Percentiles rank a stretch among this genome's conserved stretches.
Evolutionary conservation across 2,113 vertebrate genomes (phyloP).

Genomic region (Blennius ocellaris): DNA sequence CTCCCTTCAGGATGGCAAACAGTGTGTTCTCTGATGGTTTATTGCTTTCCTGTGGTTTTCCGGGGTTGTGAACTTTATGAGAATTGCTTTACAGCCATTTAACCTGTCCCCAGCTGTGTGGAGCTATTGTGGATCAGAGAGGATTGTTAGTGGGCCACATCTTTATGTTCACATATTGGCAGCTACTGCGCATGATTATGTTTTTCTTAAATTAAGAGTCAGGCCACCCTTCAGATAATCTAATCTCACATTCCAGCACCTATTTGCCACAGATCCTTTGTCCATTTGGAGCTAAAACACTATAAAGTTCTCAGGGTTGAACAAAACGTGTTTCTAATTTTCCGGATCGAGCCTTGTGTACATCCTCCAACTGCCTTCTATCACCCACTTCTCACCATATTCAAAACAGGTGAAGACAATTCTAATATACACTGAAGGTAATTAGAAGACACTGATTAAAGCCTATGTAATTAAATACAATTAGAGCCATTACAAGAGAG

Average conservation of each 20-base stretch:
- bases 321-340: no score
- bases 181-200: conserved; percentile 20
- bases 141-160: conserved; percentile 30
- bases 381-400: no score
- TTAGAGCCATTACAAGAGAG: neutral
- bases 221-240: conserved; percentile 30
- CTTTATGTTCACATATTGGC: conserved; percentile 39
- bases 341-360: no score
- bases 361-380: no score
- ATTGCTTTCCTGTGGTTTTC: conserved; percentile 66
- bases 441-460: neutral
- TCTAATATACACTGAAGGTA: no score
- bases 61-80: conserved; percentile 72
- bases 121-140: conserved; percentile 42
- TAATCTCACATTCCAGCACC: conserved; percentile 35
- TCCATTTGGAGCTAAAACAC: neutral
- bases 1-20: conserved; percentile 46
- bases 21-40: conserved; percentile 65
- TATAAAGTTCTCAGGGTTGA: neutral
- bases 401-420: no score
- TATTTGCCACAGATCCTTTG: conserved; percentile 42
- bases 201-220: conserved; percentile 33
- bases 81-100: conserved; percentile 56
- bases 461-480: neutral
- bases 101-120: conserved; percentile 58